phyloP scores from a whole-genome alignment of 37 sponge, comb jelly and placozoan species.

The Ianthella basta region DNA sequence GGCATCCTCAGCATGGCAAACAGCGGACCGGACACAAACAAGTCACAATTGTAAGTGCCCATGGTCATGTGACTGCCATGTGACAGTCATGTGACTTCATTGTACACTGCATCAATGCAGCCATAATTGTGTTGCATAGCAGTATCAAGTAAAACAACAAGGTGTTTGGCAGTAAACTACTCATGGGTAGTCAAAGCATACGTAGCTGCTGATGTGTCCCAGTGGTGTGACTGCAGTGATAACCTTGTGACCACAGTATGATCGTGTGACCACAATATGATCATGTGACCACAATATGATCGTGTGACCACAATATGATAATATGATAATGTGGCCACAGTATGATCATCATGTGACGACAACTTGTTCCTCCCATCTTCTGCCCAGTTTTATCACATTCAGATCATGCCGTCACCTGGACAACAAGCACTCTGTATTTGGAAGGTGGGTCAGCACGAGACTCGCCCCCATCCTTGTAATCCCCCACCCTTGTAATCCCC shows the following conservation, averaged over 20 bases:
- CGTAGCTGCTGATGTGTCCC: too few relatives aligned
- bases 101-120: too few relatives aligned
- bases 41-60: slow-evolving; percentile 84
- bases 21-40: slow-evolving; percentile 90
- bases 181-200: too few relatives aligned
- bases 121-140: too few relatives aligned
- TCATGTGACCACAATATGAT: not conserved
- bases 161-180: too few relatives aligned
- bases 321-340: not conserved
- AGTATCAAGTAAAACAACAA: too few relatives aligned
- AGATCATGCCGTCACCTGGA: slow-evolving; percentile 92
- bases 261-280: not conserved
- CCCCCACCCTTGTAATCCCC: too few relatives aligned
- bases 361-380: not conserved
- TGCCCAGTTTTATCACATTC: slow-evolving; percentile 89
- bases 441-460: slow-evolving; percentile 48
- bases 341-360: not conserved
- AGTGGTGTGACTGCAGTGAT: too few relatives aligned
- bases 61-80: not conserved
- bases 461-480: not conserved
- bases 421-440: slow-evolving; percentile 94
- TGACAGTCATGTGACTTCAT: not conserved
- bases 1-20: slow-evolving; percentile 97
- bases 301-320: not conserved
- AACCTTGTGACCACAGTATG: not conserved